Percentiles rank a stretch among this genome's conserved stretches.
These are phyloP conservation scores for Darevskia mixta DNA, from an alignment of 2,797 vertebrate genomes.

Conservation along the genomic window DNA sequence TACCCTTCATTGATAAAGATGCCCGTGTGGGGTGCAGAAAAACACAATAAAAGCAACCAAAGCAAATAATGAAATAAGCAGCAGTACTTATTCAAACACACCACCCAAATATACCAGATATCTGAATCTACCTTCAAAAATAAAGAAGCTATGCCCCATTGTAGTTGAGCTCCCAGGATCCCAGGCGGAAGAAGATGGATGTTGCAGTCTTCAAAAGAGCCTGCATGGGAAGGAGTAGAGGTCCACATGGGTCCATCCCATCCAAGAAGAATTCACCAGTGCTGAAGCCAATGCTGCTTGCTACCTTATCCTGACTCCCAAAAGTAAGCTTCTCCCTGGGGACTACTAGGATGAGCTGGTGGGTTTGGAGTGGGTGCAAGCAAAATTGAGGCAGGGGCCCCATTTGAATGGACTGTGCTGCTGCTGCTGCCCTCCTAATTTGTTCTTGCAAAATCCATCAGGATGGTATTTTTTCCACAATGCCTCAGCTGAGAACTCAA, in stretches of 20 bases:
- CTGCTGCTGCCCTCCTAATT: neutral
- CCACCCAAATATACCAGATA: too few species aligned
- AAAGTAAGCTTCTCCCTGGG: neutral
- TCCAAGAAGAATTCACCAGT: neutral
- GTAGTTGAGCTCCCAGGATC: neutral
- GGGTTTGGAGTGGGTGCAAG: neutral
- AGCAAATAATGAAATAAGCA: too few species aligned
- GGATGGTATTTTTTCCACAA: neutral
- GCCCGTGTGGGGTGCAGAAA: too few species aligned
- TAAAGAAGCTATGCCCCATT: neutral
- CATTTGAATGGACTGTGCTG: neutral
- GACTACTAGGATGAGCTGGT: neutral
- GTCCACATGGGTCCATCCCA: neutral
- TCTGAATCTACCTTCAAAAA: too few species aligned
- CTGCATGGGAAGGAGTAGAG: neutral
- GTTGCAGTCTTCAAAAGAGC: neutral
- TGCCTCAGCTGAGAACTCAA: neutral
- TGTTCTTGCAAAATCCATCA: neutral
- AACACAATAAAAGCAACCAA: too few species aligned
- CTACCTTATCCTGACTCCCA: neutral
- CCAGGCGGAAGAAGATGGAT: neutral
- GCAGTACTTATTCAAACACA: too few species aligned
- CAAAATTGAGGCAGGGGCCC: neutral
- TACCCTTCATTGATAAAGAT: too few species aligned
- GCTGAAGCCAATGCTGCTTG: neutral